Conservation (phyloP, 2,888 invertebrate genomes). For the Dugesia japonica region DNA sequence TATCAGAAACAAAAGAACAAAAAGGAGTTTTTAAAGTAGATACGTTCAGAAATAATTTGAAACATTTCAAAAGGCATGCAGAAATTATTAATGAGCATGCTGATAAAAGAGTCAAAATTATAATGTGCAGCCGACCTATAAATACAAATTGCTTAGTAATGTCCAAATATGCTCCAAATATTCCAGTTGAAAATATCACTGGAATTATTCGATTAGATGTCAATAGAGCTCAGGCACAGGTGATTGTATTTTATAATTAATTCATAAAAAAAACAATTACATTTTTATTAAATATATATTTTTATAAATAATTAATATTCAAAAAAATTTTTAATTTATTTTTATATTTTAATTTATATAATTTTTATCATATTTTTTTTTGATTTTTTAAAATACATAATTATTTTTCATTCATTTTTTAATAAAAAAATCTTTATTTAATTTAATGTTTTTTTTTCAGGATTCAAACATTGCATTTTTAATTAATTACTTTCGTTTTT, state of each 20-base stretch:
- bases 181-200: background rate
- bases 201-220: background rate
- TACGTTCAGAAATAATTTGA: background rate
- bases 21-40: too few species aligned
- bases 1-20: background rate
- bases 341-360: background rate
- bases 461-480: too few species aligned
- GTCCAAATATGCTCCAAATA: background rate
- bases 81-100: background rate
- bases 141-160: background rate
- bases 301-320: background rate
- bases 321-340: background rate
- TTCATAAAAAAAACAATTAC: too few species aligned
- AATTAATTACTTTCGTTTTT: too few species aligned
- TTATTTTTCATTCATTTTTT: too few species aligned
- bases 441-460: too few species aligned
- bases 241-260: too few species aligned
- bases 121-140: background rate
- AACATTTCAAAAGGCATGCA: background rate
- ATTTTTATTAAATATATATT: background rate
- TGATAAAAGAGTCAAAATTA: background rate
- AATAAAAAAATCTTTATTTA: too few species aligned
- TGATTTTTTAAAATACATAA: too few species aligned
- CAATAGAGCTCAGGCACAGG: background rate
- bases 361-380: background rate